Evolutionary conservation across 2,797 vertebrate genomes (phyloP).

Genomic region (Tragelaphus eurycerus): DNA sequence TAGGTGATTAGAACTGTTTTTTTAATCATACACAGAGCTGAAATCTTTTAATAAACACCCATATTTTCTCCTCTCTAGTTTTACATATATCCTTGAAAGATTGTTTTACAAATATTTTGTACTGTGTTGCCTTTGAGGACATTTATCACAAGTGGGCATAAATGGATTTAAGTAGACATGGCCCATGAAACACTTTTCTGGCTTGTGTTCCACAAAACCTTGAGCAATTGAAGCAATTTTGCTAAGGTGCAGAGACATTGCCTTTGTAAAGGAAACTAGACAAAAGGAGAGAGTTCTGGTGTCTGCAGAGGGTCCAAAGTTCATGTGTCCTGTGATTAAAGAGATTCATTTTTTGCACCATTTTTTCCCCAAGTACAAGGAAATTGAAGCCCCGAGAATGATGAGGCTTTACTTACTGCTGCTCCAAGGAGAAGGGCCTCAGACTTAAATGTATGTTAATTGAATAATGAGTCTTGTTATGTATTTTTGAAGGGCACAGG

Average conservation of each 20-base stretch:
- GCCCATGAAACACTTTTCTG: neutral
- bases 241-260: neutral
- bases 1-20: neutral
- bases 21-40: neutral
- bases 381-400: neutral
- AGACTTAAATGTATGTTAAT: neutral
- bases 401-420: neutral
- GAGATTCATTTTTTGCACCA: neutral
- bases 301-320: neutral
- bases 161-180: neutral
- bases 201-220: neutral
- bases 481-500: neutral
- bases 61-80: neutral
- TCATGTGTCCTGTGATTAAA: neutral
- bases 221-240: neutral
- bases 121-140: neutral
- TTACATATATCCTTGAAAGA: neutral
- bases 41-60: neutral
- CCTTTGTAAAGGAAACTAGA: neutral
- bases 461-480: neutral
- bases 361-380: neutral
- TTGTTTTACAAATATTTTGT: neutral
- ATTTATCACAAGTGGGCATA: neutral
- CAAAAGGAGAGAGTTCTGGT: neutral
- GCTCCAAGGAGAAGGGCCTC: neutral